phyloP scores from a whole-genome alignment of 2,797 vertebrate species.

The Ptychadena robeensis region DNA sequence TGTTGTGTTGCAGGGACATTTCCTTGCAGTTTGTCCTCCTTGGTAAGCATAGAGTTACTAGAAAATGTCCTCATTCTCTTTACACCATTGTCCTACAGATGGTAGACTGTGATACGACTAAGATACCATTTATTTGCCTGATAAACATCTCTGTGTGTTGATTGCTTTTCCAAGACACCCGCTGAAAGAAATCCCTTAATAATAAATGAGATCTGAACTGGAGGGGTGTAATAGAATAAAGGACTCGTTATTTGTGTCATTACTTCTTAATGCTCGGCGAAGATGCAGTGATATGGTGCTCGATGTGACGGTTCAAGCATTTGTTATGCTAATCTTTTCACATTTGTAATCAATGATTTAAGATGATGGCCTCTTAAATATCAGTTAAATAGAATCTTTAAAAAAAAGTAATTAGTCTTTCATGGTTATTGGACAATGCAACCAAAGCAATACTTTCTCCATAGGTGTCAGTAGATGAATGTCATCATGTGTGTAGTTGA shows the following conservation, averaged over 20 bases:
- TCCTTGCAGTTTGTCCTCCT: slow-evolving; percentile 17
- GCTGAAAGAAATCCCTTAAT: slow-evolving; percentile 54
- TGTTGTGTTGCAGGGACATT: background rate
- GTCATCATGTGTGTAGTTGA: background rate
- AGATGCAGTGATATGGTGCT: background rate
- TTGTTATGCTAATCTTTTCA: background rate
- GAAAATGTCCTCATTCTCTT: slow-evolving; percentile 7
- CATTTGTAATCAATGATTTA: background rate
- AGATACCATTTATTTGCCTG: slow-evolving; percentile 51
- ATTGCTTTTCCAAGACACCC: slow-evolving; percentile 52
- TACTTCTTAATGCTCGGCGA: background rate
- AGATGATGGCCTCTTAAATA: background rate
- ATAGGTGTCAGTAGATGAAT: background rate
- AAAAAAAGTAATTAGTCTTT: no score
- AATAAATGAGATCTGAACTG: slow-evolving; percentile 36
- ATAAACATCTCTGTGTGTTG: slow-evolving; percentile 55
- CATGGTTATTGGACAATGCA: background rate
- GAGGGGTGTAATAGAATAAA: slow-evolving; percentile 28
- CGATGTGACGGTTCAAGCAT: background rate
- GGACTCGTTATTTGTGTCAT: background rate
- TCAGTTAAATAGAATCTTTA: no score
- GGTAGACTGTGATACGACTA: slow-evolving; percentile 39
- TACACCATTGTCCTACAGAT: slow-evolving; percentile 43
- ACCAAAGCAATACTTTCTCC: background rate
- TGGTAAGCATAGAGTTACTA: slow-evolving; percentile 16